phyloP scores from a whole-genome alignment of 2,113 vertebrate genomes.

The Vimba vimba region DNA sequence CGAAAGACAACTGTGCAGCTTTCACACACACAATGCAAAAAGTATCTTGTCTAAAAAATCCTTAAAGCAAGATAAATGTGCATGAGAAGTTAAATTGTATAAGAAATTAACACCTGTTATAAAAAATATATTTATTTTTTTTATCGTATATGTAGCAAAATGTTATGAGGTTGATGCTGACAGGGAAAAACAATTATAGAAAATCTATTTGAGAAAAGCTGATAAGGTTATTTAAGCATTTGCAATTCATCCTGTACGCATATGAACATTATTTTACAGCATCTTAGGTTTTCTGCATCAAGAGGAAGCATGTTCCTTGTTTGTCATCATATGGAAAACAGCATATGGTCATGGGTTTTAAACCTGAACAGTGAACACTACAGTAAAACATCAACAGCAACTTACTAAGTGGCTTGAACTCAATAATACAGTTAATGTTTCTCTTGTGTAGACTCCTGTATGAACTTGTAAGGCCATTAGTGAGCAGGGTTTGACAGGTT shows the following conservation, averaged over 20 bases:
- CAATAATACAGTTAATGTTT: not conserved
- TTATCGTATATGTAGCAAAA: too few species aligned
- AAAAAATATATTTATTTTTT: too few species aligned
- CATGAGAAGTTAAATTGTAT: not conserved
- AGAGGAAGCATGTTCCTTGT: not conserved
- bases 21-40: not conserved
- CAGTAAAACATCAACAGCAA: not conserved
- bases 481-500: not conserved
- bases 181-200: not conserved
- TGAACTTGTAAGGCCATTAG: constrained; percentile 11
- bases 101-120: not conserved
- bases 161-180: not conserved
- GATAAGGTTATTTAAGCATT: too few species aligned
- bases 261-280: not conserved
- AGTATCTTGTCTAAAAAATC: not conserved
- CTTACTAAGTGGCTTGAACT: not conserved
- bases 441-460: not conserved
- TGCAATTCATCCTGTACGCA: not conserved
- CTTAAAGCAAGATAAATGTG: not conserved
- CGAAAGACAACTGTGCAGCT: constrained; percentile 9
- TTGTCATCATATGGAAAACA: not conserved
- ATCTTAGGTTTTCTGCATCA: not conserved
- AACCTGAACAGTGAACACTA: not conserved
- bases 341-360: not conserved
- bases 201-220: too few species aligned